Percentiles rank a stretch among this genome's conserved stretches.
Evolutionary conservation across 1,140 invertebrate genomes (phyloP).

Genomic region (Arion vulgaris): DNA sequence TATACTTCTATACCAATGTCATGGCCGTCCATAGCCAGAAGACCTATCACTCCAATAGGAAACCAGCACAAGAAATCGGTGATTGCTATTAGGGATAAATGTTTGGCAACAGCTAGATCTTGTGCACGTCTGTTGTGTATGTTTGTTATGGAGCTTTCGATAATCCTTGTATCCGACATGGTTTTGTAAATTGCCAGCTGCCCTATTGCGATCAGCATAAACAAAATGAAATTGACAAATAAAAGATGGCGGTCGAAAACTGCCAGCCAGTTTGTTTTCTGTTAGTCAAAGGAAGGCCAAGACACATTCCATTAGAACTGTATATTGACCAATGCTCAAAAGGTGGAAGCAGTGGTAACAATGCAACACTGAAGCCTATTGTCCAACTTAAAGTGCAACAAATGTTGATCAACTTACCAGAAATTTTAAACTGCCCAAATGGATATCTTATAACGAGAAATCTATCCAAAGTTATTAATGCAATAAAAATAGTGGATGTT

Average conservation of each 20-base stretch:
- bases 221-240: conserved; percentile 47
- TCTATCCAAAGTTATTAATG: conserved; percentile 56
- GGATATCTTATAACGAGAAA: conserved; percentile 54
- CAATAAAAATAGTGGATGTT: conserved; percentile 54
- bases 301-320: conserved; percentile 43
- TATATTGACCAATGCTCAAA: conserved; percentile 38
- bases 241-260: conserved; percentile 48
- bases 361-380: conserved; percentile 37
- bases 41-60: conserved; percentile 49
- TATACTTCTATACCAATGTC: conserved; percentile 44
- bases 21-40: conserved; percentile 39
- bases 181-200: conserved; percentile 49
- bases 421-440: conserved; percentile 38
- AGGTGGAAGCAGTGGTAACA: conserved; percentile 38
- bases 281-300: conserved; percentile 50
- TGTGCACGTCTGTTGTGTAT: neutral
- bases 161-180: neutral
- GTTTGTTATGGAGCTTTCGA: neutral
- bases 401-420: conserved; percentile 27
- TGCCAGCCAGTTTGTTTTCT: conserved; percentile 43
- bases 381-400: conserved; percentile 37
- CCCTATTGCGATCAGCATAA: conserved; percentile 45
- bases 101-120: conserved; percentile 50
- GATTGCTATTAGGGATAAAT: conserved; percentile 45
- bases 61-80: conserved; percentile 52